Percentiles rank a stretch among this genome's conserved stretches.
Evolutionary conservation across 2,888 invertebrate genomes (phyloP).

Genomic region (Calliphora vomitoria): DNA sequence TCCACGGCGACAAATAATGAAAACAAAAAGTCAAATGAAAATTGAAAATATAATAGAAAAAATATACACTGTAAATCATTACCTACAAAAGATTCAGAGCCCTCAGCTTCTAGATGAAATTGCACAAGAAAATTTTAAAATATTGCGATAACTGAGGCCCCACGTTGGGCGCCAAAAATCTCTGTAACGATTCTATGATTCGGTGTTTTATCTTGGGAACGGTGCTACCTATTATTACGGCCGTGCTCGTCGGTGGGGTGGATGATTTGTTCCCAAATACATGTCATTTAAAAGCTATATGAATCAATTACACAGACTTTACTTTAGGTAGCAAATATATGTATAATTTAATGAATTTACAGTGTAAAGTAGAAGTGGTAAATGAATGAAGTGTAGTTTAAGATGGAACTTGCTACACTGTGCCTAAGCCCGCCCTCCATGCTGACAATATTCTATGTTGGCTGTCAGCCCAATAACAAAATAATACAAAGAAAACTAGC

Average conservation of each 20-base stretch:
- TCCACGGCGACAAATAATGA: constrained; percentile 1
- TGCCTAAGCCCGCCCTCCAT: constrained; percentile 7
- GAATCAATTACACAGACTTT: constrained; percentile 1
- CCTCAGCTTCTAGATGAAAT: constrained; percentile 21
- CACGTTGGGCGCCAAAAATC: too few relatives aligned
- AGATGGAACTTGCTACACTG: neutral
- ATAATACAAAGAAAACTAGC: neutral
- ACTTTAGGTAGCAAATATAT: constrained; percentile 11
- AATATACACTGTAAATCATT: neutral
- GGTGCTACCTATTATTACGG: constrained; percentile 18
- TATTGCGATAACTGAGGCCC: constrained; percentile 1
- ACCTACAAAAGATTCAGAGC: constrained; percentile 19
- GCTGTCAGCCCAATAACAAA: neutral
- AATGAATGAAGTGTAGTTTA: neutral
- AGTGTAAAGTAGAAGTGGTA: neutral
- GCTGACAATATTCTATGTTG: neutral
- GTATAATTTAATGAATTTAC: neutral
- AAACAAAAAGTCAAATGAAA: neutral
- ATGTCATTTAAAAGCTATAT: too few relatives aligned
- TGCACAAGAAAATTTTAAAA: constrained; percentile 9
- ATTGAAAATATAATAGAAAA: neutral
- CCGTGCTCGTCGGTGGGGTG: constrained; percentile 17
- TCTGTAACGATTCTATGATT: neutral
- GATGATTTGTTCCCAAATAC: neutral
- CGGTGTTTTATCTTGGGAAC: neutral